phyloP scores from a whole-genome alignment of 1,140 invertebrate species.

The Drosophila persimilis region DNA sequence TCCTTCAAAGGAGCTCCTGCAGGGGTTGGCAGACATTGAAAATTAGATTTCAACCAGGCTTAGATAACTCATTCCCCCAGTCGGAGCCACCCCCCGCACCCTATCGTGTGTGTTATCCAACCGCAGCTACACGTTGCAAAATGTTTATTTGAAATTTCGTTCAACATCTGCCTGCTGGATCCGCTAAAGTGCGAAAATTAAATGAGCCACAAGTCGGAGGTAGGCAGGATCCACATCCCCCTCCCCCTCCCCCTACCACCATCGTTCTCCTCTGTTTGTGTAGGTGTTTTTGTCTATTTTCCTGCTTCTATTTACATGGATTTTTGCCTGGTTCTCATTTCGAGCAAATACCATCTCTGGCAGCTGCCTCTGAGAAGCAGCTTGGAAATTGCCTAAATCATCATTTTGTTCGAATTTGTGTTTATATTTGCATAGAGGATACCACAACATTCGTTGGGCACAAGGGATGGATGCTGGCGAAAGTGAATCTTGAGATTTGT shows the following conservation, averaged over 20 bases:
- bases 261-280: conserved; percentile 49
- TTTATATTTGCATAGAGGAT: conserved; percentile 27
- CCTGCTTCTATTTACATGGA: conserved; percentile 65
- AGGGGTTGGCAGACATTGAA: conserved; percentile 53
- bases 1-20: conserved; percentile 20
- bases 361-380: conserved; percentile 12
- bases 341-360: conserved; percentile 54
- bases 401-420: conserved; percentile 18
- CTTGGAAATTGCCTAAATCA: conserved; percentile 17
- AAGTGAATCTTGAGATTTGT: no score
- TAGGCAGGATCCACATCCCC: conserved; percentile 2
- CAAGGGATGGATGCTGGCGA: no score
- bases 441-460: conserved; percentile 1
- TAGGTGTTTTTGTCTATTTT: conserved; percentile 57
- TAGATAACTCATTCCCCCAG: conserved; percentile 13
- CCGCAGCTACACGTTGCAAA: conserved; percentile 44
- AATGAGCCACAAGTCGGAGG: conserved; percentile 70
- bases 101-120: conserved; percentile 22
- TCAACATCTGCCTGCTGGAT: conserved; percentile 28
- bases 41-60: conserved; percentile 61
- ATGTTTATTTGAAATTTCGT: conserved; percentile 39
- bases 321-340: conserved; percentile 54
- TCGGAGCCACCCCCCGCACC: not conserved
- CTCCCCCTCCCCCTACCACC: not conserved
- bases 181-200: conserved; percentile 75